Evolutionary conservation across 2,888 invertebrate species (phyloP).

Genomic region (Teleiodes luculella): DNA sequence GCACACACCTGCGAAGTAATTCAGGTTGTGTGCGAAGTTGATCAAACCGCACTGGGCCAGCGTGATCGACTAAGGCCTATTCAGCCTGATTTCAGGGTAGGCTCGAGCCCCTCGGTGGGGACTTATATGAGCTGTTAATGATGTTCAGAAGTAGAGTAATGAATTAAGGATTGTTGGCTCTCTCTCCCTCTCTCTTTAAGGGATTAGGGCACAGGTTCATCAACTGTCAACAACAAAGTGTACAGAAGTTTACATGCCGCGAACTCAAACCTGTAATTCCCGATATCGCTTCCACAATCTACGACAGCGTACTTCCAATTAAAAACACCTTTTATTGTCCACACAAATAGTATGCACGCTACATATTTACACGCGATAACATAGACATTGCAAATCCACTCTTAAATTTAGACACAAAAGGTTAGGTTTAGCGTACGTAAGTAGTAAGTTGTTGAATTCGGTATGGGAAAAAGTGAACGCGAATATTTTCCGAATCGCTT

Average conservation of each 20-base stretch:
- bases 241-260: background rate
- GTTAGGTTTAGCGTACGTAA: background rate
- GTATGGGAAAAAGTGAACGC: conserved; percentile 10
- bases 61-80: no score
- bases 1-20: no score
- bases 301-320: conserved; percentile 4
- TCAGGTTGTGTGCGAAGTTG: no score
- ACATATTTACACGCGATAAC: conserved; percentile 28
- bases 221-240: no score
- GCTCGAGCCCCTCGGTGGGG: no score
- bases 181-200: no score
- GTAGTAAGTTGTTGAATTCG: conserved; percentile 18
- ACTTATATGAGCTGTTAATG: no score
- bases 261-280: background rate
- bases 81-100: no score
- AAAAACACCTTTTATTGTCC: conserved; percentile 6
- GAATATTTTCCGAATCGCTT: conserved; percentile 12
- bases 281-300: conserved; percentile 2
- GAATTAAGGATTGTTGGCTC: no score
- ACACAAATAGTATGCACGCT: conserved; percentile 28
- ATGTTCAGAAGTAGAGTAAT: no score
- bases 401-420: background rate
- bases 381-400: background rate
- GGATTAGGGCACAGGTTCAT: no score
- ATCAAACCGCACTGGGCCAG: no score